Evolutionary conservation across 2,113 vertebrate genomes (phyloP), one percentile per base, ranked within the genome.

Genomic region (Sylvilagus bachmani): DNA sequence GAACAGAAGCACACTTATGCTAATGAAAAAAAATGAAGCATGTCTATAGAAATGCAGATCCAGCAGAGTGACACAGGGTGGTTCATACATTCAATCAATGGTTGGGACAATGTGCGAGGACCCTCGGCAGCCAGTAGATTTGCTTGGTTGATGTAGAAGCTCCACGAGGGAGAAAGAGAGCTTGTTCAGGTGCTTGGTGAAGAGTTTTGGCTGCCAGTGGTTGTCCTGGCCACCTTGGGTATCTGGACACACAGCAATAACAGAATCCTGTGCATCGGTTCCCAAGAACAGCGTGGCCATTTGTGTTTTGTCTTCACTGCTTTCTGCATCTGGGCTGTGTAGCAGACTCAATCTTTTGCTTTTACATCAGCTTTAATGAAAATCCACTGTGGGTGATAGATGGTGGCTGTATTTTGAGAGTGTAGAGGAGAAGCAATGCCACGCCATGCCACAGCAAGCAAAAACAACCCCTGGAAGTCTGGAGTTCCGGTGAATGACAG

Each of bases 401-500:
- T 11, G 19, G 73, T 77, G 61, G 27, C 25, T 86, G 85, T 62
- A 49, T 71, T 95, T 84, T 61, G 81, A 86, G 90, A 90, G 36
- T 31, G 11, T 24, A 62, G 66, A 79, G 83, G 61, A 5, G 33
- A 33, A 64, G 51, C 38, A 27, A 53, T 0, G 8, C 38, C 31
- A 51, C 33, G 24, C 27, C 16, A 51, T 67, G 17, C 22, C 21
- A 70, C 0, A 2, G 89, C 19, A 10, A 36, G 75, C 38, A 6
- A 22, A 61, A 6, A 55, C 31, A 44, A 33, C 29, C 74, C 77
- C 96, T 84, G 85, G 16, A 69, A 3, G 1, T 86, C 78, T n/a
- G 22, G 83, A 80, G 81, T 90, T 90, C 94, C 86, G 89, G 90
- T 61, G 71, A 95, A 67, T 31, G 25, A 67, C 58, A 67, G 86